phyloP scores from a whole-genome alignment of 2,113 vertebrate species.

The Procapra przewalskii region DNA sequence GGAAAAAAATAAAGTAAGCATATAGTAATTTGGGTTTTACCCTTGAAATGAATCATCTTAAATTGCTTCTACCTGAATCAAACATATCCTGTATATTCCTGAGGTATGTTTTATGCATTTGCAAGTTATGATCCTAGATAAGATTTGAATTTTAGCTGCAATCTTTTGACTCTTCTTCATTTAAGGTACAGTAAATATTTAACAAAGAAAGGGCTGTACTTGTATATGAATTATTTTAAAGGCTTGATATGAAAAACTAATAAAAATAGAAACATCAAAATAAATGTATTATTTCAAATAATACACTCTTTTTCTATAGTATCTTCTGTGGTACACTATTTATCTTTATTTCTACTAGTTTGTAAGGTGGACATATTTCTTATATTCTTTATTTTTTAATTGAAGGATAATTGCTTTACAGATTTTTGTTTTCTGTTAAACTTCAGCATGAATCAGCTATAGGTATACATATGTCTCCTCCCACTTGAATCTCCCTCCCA shows the following conservation, averaged over 20 bases:
- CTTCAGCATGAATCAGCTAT: background rate
- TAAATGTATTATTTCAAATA: slow-evolving; percentile 18
- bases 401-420: background rate
- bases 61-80: background rate
- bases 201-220: background rate
- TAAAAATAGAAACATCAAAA: slow-evolving; percentile 13
- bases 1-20: background rate
- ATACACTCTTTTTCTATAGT: background rate
- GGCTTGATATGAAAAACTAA: background rate
- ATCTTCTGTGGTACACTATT: background rate
- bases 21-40: background rate
- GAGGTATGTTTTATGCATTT: background rate
- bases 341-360: slow-evolving; percentile 14
- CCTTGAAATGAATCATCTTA: background rate
- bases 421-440: background rate
- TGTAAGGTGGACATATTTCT: background rate
- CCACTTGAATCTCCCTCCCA: background rate
- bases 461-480: background rate
- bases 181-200: slow-evolving; percentile 34
- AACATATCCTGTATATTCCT: background rate
- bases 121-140: background rate
- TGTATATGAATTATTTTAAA: slow-evolving; percentile 36
- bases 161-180: background rate
- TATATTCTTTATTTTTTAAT: background rate
- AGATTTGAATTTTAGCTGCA: slow-evolving; percentile 24